phyloP scores from a whole-genome alignment of 2,888 invertebrate species.

The Oxystoma pomonae region DNA sequence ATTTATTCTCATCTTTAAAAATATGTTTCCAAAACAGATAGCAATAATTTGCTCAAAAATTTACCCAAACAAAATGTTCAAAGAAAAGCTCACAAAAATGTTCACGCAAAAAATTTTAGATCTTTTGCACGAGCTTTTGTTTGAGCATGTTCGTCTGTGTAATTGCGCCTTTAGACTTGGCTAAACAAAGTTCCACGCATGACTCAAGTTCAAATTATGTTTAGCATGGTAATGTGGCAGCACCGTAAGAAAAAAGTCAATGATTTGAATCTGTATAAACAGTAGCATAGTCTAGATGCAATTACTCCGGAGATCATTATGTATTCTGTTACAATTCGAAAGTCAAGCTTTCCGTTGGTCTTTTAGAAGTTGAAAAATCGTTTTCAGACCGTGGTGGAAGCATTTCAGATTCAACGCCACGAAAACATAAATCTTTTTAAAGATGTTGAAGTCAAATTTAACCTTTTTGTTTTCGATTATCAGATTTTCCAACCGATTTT shows the following conservation, averaged over 20 bases:
- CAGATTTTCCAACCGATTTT: not conserved
- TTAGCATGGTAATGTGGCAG: no score
- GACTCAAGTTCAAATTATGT: no score
- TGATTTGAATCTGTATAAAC: not conserved
- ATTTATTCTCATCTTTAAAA: no score
- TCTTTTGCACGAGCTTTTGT: no score
- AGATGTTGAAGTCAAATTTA: not conserved
- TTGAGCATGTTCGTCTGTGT: no score
- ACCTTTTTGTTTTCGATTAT: not conserved
- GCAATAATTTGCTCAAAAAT: no score
- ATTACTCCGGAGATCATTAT: not conserved
- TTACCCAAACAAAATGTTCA: no score
- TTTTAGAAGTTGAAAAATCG: not conserved
- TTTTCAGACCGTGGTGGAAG: not conserved
- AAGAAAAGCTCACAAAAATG: no score
- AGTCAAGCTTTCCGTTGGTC: not conserved
- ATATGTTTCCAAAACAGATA: no score
- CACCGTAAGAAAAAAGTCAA: not conserved
- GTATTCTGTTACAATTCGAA: not conserved
- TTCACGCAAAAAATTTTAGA: no score
- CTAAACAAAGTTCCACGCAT: no score
- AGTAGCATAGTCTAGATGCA: not conserved
- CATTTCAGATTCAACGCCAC: not conserved
- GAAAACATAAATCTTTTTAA: not conserved
- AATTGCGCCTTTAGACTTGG: no score